A percentile compares a stretch with the other conserved stretches of the same genome.
phyloP scores from a whole-genome alignment of 2,797 vertebrate genomes.

The Pangasius djambal region DNA sequence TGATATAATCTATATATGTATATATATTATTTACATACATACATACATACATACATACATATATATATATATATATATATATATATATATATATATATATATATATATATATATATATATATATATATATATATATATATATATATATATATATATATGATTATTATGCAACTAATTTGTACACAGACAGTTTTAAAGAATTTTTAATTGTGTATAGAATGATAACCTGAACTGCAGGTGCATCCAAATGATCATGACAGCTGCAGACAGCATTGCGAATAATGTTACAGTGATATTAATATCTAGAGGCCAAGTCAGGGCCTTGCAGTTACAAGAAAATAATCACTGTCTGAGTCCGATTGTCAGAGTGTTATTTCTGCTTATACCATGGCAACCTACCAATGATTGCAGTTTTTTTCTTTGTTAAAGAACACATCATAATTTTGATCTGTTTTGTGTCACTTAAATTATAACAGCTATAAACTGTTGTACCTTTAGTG shows the following conservation, averaged over 20 bases:
- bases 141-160: no score
- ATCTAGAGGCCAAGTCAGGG: neutral
- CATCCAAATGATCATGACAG: neutral
- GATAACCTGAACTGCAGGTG: neutral
- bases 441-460: neutral
- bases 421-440: neutral
- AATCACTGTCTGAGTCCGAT: neutral
- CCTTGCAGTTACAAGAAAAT: neutral
- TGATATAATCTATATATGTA: neutral
- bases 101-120: no score
- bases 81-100: no score
- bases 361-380: neutral
- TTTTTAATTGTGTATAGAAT: no score
- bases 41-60: no score
- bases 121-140: no score
- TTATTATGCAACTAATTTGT: neutral
- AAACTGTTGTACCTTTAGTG: neutral
- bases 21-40: no score
- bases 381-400: neutral
- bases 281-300: neutral
- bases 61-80: no score
- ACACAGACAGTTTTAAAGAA: neutral
- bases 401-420: neutral
- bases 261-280: neutral
- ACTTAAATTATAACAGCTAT: neutral